Evolutionary conservation across 2,113 vertebrate genomes (phyloP).

Genomic region (Sander vitreus): DNA sequence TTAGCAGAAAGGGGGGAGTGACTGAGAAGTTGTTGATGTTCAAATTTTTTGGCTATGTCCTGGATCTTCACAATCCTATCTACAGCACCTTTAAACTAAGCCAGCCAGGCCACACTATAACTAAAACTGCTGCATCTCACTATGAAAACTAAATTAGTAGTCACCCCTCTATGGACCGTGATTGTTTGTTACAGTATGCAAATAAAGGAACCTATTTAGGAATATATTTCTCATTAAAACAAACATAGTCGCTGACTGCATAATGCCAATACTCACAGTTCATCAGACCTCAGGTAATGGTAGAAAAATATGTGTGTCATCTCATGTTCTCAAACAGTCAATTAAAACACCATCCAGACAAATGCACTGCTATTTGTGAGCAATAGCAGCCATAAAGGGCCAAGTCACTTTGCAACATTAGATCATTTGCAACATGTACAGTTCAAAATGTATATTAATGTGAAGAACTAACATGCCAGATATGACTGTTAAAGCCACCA

Average conservation of each 20-base stretch:
- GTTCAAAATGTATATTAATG: neutral
- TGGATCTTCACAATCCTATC: no score
- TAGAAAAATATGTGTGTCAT: neutral
- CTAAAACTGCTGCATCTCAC: neutral
- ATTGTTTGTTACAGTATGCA: neutral
- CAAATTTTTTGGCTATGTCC: no score
- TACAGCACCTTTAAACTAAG: neutral
- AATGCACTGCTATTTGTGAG: neutral
- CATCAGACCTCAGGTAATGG: neutral
- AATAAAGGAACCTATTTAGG: conserved; percentile 11
- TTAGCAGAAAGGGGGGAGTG: no score
- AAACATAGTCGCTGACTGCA: neutral
- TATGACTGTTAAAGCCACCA: conserved; percentile 1
- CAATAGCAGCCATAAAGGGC: neutral
- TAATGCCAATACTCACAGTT: neutral
- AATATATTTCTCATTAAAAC: conserved; percentile 5
- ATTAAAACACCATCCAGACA: neutral
- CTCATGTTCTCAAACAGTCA: neutral
- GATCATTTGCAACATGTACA: neutral
- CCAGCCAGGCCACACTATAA: neutral
- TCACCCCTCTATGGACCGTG: neutral
- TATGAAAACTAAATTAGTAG: conserved; percentile 16
- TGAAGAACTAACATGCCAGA: neutral
- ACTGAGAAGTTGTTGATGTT: no score
- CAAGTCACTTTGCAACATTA: neutral